These are phyloP conservation scores for Ptychochromis oligacanthus DNA, from an alignment of 2,113 vertebrate species.

Conservation along the genomic window DNA sequence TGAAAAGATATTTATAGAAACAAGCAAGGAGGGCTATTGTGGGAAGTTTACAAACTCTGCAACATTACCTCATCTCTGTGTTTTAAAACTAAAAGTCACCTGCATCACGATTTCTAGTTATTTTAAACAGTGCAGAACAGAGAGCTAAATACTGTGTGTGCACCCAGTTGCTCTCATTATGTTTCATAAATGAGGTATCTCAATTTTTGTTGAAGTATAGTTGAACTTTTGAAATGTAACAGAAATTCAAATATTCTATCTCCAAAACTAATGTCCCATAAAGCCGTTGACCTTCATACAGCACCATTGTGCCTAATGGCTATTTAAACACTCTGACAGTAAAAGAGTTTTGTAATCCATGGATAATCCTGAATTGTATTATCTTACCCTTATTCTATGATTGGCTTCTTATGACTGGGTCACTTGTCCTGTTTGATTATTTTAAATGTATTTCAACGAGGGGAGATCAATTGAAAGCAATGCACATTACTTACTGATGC, in stretches of 20 bases:
- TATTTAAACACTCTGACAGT: neutral
- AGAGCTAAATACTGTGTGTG: neutral
- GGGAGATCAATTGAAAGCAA: neutral
- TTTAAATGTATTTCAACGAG: neutral
- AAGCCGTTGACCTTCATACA: slow-evolving; percentile 6
- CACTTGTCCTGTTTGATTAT: neutral
- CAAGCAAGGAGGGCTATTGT: neutral
- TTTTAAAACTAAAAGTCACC: neutral
- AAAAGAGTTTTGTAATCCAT: neutral
- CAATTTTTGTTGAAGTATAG: neutral
- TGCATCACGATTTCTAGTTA: neutral
- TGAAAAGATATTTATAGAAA: neutral
- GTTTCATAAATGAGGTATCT: slow-evolving; percentile 11
- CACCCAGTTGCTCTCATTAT: neutral
- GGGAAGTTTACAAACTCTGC: neutral
- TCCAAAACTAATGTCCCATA: slow-evolving; percentile 16
- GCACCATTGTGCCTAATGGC: neutral
- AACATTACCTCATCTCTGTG: slow-evolving; percentile 2
- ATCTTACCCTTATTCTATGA: neutral
- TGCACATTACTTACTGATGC: neutral
- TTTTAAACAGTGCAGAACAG: neutral
- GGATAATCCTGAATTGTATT: neutral
- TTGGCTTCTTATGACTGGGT: neutral
- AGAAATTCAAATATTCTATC: slow-evolving; percentile 30
- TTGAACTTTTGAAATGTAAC: slow-evolving; percentile 18